Evolutionary conservation across 2,797 vertebrate species (phyloP), one percentile per base, ranked within the genome.

Genomic region (Cygnus olor): DNA sequence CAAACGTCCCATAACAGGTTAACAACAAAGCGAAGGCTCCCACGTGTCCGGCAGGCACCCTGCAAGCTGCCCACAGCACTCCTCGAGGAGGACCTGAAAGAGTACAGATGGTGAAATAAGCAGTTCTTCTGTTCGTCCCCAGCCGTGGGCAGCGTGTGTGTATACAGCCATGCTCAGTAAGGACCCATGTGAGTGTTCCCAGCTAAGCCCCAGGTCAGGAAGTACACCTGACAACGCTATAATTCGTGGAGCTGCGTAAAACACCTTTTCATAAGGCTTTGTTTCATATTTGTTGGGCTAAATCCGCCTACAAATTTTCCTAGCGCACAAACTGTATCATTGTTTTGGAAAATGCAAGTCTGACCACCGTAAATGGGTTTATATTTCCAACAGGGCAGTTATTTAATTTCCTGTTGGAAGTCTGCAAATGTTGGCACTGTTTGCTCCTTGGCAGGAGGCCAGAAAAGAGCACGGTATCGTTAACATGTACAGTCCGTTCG

Each of bases 371-470:
- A 98, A 98, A 97, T 97, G 97, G 97, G 97, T 98, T 99, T 97
- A 97, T 98, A 98, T 99, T 99, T 99, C 98, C 98, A 98, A 97
- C 98, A 98, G 98, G 98, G 97, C 97, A 97, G 98, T 98, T 98
- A 98, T 98, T 99, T 98, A 95, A 99, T 98, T 98, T 98, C 98
- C 98, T 98, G 96, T 97, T 98, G 98, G 98, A 99, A 98, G 98
- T 98, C 98, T 98, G 98, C 98, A 98, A 98, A 98, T 97, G 97
- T 98, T 98, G 98, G 98, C 98, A 96, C 97, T 90, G 96, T 97
- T 97, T 88, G 22, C 83, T 89, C 47, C 49, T 96, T 98, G 98
- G 98, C 98, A 65, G 82, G 81, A 51, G 58, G 96, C 98, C 97
- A 97, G 95, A 90, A 95, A 97, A 95, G 96, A 94, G 97, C 97